Percentiles rank a stretch among this genome's conserved stretches.
Conservation (phyloP, 2,888 invertebrate species). For the Meghimatium bilineatum region DNA sequence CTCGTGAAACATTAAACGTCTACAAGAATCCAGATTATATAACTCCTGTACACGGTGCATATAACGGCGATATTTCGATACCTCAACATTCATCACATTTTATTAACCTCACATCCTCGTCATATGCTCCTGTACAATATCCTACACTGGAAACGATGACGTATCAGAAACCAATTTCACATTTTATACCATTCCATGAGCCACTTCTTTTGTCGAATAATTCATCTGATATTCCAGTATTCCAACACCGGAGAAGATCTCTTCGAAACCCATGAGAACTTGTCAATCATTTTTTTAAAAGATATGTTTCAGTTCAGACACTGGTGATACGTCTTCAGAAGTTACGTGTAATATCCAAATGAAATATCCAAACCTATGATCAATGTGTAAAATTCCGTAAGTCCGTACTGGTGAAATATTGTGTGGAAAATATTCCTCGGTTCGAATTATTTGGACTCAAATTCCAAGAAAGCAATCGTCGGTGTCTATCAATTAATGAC, state of each 20-base stretch:
- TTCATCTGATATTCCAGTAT: background rate
- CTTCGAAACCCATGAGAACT: background rate
- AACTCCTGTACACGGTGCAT: too few relatives aligned
- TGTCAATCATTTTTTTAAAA: too few relatives aligned
- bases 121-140: background rate
- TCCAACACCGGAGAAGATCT: background rate
- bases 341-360: background rate
- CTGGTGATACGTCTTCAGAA: background rate
- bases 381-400: background rate
- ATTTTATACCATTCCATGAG: background rate
- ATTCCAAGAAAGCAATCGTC: background rate
- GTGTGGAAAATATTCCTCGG: background rate
- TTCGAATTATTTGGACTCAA: background rate
- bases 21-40: too few relatives aligned
- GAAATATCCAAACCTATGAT: background rate
- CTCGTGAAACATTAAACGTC: too few relatives aligned
- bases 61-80: background rate
- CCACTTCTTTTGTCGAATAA: background rate
- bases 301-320: background rate
- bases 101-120: background rate
- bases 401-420: background rate
- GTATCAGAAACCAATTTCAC: background rate
- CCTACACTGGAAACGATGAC: background rate
- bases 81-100: background rate
- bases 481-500: too few relatives aligned